phyloP scores from a whole-genome alignment of 2,797 vertebrate genomes.

The Sebastes taczanowskii region DNA sequence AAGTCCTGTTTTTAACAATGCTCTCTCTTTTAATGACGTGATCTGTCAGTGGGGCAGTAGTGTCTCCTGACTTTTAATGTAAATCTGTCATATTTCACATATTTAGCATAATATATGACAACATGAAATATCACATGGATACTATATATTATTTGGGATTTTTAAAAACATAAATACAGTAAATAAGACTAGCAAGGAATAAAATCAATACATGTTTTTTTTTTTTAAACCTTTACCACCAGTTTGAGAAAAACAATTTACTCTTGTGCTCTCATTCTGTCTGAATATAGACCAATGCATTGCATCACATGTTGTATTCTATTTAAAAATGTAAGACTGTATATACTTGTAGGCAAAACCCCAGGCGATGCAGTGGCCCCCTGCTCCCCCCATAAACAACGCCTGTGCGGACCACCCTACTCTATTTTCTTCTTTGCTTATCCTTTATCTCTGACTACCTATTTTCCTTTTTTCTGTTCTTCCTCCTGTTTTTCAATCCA shows the following conservation, averaged over 20 bases:
- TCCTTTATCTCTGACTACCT: conserved; percentile 60
- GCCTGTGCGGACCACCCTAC: conserved; percentile 11
- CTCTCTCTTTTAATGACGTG: background rate
- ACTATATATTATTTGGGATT: background rate
- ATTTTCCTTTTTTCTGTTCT: conserved; percentile 67
- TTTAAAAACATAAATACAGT: background rate
- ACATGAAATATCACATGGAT: background rate
- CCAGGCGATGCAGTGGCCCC: background rate
- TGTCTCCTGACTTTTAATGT: background rate
- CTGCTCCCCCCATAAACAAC: background rate
- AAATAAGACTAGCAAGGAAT: background rate
- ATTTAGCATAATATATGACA: background rate
- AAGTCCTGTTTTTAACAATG: background rate
- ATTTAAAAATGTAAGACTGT: conserved; percentile 3
- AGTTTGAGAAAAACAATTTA: background rate
- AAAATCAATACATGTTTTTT: background rate
- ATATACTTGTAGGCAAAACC: background rate
- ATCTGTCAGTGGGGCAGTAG: background rate
- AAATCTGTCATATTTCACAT: background rate
- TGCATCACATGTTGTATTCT: background rate
- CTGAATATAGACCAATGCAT: background rate
- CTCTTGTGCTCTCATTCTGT: background rate
- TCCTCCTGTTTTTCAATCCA: conserved; percentile 81
- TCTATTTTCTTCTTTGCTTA: conserved; percentile 45
- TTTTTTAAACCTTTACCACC: background rate